Percentiles rank a stretch among this genome's conserved stretches.
These are phyloP conservation scores for Avahi laniger DNA, from an alignment of 2,797 vertebrate species.

Conservation along the genomic window DNA sequence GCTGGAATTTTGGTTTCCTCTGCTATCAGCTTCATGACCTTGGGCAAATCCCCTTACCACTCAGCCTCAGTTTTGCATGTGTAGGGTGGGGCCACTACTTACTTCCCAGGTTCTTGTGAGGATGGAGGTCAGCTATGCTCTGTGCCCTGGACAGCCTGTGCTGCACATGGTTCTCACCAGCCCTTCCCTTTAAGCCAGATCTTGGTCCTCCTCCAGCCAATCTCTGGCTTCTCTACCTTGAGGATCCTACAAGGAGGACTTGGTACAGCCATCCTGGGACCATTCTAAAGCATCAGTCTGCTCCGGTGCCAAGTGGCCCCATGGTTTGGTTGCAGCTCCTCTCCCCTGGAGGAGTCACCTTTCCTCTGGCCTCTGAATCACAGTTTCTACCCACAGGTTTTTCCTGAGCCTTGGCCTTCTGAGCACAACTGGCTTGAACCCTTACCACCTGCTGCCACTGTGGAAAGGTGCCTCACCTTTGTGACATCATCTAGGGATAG, in stretches of 20 bases:
- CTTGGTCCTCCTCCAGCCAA: not conserved
- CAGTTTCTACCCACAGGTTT: not conserved
- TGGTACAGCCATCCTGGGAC: not conserved
- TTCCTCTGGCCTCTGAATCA: not conserved
- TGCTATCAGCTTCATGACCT: not conserved
- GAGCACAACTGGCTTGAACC: accelerated
- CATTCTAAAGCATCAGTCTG: not conserved
- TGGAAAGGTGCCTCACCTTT: not conserved
- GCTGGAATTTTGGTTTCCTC: not conserved
- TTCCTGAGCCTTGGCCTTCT: not conserved
- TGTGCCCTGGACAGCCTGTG: not conserved
- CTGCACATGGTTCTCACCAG: not conserved
- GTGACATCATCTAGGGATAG: not conserved
- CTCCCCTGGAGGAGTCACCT: not conserved
- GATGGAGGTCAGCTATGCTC: accelerated
- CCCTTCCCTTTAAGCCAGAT: not conserved
- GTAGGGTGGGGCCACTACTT: not conserved
- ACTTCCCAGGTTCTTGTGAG: not conserved
- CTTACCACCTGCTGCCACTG: accelerated
- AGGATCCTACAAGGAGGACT: not conserved
- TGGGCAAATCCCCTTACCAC: not conserved
- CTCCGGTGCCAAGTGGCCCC: not conserved
- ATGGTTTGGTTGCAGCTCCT: not conserved
- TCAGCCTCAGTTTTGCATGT: not conserved
- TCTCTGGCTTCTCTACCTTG: not conserved